Base-by-base conservation (phyloP, 2,113 vertebrate species). In the Equus przewalskii region DNA sequence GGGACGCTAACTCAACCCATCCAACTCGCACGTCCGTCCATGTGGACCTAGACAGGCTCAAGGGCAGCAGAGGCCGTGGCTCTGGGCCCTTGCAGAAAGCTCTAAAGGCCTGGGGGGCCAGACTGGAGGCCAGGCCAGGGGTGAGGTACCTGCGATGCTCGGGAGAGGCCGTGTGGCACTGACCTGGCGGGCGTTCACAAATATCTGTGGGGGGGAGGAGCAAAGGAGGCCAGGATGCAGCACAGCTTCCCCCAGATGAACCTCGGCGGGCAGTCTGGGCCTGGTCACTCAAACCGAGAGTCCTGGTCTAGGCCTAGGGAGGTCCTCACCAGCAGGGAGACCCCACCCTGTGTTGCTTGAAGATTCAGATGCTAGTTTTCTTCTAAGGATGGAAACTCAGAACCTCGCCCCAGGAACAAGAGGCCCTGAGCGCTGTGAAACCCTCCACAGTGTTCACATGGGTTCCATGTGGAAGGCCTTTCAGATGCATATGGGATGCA, bases 401-500 rank as follows among this genome's bases (percentile, higher is more conserved):
- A 46, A 1, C 64, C 30, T 58, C 7, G 0, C 8, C 22, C 1
- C 2, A 1, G 89, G 36, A 64, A 33, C 24, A 36, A 8, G n/a
- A 36, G 33, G 9, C 30, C 12, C 0, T 1, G 4, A 16, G 51
- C 0, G 54, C 46, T 22, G 51, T 46, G n/a, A 11, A 14, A 15
- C 6, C 16, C 44, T 58, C 82, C 70, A 0, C 0, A 0, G 33
- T 0, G 21, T 21, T 6, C 41, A 4, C 22, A 11, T 0, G 1
- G 51, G 22, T 44, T 19, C 16, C 28, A 2, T 24, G 0, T 0
- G 9, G 6, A 24, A 41, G 60, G 7, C n/a, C 30, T 41, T 36
- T 65, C 18, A 0, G 69, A 21, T 0, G 0, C 6, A 19, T 0
- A 0, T 1, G 65, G 4, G 41, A 2, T 0, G 0, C 1, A 1